Percentiles rank a stretch among this genome's conserved stretches.
Evolutionary conservation across 1,140 invertebrate genomes (phyloP).

Genomic region (Pseudomyrmex pallidus): DNA sequence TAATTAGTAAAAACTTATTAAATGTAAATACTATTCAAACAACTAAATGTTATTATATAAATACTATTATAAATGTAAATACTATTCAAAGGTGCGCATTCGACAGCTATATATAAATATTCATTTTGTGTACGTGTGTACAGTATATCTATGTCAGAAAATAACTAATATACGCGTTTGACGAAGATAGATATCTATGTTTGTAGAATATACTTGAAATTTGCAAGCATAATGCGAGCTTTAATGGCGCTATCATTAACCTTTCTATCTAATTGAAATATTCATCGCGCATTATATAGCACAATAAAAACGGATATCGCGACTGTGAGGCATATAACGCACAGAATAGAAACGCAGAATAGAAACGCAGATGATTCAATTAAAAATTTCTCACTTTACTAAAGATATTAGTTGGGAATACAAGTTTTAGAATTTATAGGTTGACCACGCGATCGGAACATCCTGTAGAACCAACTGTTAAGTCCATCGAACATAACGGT

Average conservation of each 20-base stretch:
- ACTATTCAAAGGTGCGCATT: not conserved
- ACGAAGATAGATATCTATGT: constrained; percentile 35
- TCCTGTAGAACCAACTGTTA: not conserved
- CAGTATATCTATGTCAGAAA: no score
- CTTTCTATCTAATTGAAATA: constrained; percentile 77
- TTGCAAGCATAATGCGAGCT: constrained; percentile 78
- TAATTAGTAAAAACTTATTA: no score
- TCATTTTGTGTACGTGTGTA: not conserved
- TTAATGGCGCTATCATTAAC: constrained; percentile 81
- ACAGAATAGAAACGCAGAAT: constrained; percentile 29
- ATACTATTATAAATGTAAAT: not conserved
- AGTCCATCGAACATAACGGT: constrained; percentile 7
- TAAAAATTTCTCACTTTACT: not conserved
- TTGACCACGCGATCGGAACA: not conserved
- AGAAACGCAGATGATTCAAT: constrained; percentile 19
- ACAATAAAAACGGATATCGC: constrained; percentile 62
- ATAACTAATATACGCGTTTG: not conserved
- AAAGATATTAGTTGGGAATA: no score
- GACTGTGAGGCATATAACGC: not conserved
- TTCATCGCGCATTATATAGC: constrained; percentile 77
- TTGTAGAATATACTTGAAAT: constrained; percentile 65
- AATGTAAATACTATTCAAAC: no score
- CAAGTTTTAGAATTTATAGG: not conserved
- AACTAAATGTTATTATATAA: no score
- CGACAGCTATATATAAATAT: constrained; percentile 16